A percentile compares a stretch with the other conserved stretches of the same genome.
Evolutionary conservation across 2,113 vertebrate genomes (phyloP).

Genomic region (Thermophis baileyi): DNA sequence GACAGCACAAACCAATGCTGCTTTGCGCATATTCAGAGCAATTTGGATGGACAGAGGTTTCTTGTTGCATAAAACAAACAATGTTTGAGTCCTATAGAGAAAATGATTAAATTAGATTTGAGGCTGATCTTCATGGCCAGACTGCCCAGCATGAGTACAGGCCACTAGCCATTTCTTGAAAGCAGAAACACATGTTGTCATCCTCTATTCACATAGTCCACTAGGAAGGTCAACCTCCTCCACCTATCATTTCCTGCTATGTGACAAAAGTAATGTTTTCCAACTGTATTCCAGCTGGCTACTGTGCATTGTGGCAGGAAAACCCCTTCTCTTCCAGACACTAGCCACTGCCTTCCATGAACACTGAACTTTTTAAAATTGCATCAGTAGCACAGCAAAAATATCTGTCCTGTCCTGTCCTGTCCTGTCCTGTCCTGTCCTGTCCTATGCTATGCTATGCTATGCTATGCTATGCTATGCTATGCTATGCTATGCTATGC

Average conservation of each 20-base stretch:
- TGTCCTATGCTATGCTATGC: too few species aligned
- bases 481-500: too few species aligned
- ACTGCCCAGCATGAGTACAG: not conserved
- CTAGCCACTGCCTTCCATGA: not conserved
- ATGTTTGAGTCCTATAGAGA: not conserved
- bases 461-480: too few species aligned
- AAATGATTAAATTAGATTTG: not conserved
- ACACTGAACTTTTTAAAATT: not conserved
- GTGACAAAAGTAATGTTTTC: not conserved
- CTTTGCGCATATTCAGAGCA: not conserved
- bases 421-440: too few species aligned
- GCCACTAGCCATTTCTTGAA: not conserved
- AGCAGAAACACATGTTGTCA: not conserved
- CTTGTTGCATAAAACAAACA: not conserved
- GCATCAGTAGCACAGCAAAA: not conserved
- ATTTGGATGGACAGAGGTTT: not conserved
- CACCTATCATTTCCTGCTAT: not conserved
- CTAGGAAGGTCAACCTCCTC: not conserved
- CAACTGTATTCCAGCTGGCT: not conserved
- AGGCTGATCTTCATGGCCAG: not conserved
- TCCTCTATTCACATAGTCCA: not conserved
- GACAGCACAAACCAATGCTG: not conserved
- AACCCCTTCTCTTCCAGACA: not conserved
- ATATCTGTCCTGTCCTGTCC: not conserved
- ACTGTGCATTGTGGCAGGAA: not conserved